Evolutionary conservation across 2,888 invertebrate species (phyloP).

Genomic region (Tenthredo amoena): DNA sequence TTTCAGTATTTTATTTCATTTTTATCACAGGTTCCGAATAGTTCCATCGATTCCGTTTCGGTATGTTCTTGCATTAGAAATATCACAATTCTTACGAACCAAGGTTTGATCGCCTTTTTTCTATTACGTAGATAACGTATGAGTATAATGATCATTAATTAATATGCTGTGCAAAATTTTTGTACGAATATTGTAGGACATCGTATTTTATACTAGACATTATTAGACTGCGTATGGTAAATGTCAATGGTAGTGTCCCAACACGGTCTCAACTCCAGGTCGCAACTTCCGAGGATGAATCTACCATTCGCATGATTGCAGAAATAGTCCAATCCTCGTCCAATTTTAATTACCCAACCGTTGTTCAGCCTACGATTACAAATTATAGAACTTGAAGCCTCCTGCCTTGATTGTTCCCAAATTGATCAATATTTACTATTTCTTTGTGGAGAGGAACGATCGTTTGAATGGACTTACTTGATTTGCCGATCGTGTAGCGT

Average conservation of each 20-base stretch:
- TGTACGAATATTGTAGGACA: not conserved
- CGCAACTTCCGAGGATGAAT: constrained; percentile 88
- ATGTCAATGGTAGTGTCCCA: constrained; percentile 93
- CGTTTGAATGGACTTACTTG: constrained; percentile 81
- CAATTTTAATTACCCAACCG: constrained; percentile 96
- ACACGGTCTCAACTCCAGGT: constrained; percentile 89
- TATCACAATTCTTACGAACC: too few species aligned
- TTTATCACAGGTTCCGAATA: too few species aligned
- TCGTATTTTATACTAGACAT: constrained; percentile 64
- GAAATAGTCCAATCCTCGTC: constrained; percentile 93
- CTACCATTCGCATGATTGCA: constrained; percentile 86
- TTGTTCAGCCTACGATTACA: constrained; percentile 86
- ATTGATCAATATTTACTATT: too few species aligned
- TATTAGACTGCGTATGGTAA: constrained; percentile 82
- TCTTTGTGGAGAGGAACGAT: not conserved
- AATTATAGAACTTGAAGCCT: constrained; percentile 36
- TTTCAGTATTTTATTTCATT: too few species aligned
- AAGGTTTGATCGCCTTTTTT: too few species aligned
- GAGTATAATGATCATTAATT: too few species aligned
- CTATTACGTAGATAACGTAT: too few species aligned
- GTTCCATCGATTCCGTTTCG: too few species aligned
- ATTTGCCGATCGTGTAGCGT: constrained; percentile 95
- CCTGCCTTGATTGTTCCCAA: too few species aligned
- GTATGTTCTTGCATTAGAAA: too few species aligned
- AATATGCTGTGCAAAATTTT: too few species aligned